Conservation (phyloP, 2,797 vertebrate species). For the Apogon talboti region DNA sequence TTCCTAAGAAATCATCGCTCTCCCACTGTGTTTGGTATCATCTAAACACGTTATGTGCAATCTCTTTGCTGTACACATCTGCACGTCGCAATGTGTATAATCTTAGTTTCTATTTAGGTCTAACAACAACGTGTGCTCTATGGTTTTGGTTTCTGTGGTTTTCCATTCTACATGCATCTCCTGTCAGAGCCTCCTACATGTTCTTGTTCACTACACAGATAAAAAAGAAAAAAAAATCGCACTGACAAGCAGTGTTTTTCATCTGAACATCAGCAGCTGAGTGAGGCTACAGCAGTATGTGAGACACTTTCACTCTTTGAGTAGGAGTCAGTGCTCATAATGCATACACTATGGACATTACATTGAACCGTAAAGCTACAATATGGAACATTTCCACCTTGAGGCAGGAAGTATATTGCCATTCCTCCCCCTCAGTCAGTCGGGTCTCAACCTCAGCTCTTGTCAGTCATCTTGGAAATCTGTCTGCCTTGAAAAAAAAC, state of each 20-base stretch:
- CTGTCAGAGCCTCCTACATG: conserved; percentile 50
- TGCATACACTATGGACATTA: conserved; percentile 41
- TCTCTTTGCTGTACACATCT: conserved; percentile 30
- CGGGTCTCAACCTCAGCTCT: conserved; percentile 29
- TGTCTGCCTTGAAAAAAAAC: conserved; percentile 28
- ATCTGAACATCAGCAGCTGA: conserved; percentile 52
- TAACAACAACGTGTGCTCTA: conserved; percentile 40
- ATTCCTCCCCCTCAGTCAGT: conserved; percentile 43
- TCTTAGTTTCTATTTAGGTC: conserved; percentile 40
- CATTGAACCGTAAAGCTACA: conserved; percentile 35
- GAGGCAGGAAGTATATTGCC: conserved; percentile 39
- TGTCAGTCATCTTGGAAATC: conserved; percentile 24
- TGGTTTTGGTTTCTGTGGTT: conserved; percentile 67
- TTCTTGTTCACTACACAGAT: conserved; percentile 56
- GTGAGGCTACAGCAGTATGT: conserved; percentile 33
- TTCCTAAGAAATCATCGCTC: conserved; percentile 15
- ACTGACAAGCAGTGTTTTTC: conserved; percentile 46
- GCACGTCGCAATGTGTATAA: conserved; percentile 13
- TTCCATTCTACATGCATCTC: conserved; percentile 64
- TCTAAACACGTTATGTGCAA: conserved; percentile 11
- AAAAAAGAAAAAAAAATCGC: conserved; percentile 34
- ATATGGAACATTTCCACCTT: conserved; percentile 25
- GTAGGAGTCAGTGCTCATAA: conserved; percentile 48
- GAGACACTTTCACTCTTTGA: conserved; percentile 31
- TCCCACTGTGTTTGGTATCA: background rate